These are phyloP conservation scores for Channa argus DNA, from an alignment of 2,113 vertebrate species.

Conservation along the genomic window DNA sequence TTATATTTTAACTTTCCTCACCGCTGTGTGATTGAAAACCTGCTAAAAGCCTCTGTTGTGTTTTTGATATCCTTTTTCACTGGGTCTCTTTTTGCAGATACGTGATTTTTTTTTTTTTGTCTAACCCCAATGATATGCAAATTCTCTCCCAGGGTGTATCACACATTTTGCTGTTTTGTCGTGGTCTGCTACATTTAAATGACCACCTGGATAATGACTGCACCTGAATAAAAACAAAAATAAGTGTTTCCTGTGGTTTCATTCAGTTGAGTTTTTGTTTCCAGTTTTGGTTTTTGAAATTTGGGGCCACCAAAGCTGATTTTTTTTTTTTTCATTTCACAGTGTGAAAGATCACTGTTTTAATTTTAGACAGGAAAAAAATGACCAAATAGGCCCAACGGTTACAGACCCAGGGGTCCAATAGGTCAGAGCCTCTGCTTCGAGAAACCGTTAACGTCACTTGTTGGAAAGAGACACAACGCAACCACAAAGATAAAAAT, in stretches of 20 bases:
- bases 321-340: not conserved
- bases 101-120: not conserved
- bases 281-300: not conserved
- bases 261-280: not conserved
- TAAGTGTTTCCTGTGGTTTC: constrained; percentile 4
- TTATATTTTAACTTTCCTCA: not conserved
- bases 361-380: rapidly evolving
- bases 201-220: constrained; percentile 1
- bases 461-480: not conserved
- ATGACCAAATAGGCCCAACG: not conserved
- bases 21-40: not conserved
- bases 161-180: not conserved
- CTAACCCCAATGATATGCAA: constrained; percentile 25
- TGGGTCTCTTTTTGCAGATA: not conserved
- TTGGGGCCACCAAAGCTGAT: not conserved
- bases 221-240: constrained; percentile 5
- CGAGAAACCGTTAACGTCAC: not conserved
- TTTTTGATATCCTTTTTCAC: not conserved
- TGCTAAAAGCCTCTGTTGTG: constrained; percentile 19
- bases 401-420: not conserved
- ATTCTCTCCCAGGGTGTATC: constrained; percentile 19
- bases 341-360: not conserved
- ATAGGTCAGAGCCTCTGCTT: not conserved
- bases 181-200: not conserved
- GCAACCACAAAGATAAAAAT: too few species aligned